phyloP scores from a whole-genome alignment of 2,113 vertebrate species.

The Nycticorax nycticorax region DNA sequence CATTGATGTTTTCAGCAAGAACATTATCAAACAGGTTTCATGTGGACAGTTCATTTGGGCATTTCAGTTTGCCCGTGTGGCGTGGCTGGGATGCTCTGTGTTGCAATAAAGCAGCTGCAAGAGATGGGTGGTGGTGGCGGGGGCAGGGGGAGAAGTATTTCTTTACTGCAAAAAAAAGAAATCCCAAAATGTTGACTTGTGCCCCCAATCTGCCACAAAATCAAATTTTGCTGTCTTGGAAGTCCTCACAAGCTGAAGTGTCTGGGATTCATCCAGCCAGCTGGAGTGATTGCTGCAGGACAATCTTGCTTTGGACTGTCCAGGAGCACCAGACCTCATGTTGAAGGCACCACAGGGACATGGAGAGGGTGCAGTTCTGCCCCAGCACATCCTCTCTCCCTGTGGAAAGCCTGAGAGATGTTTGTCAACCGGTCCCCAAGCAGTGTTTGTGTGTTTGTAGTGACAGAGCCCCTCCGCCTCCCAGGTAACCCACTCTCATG shows the following conservation, averaged over 20 bases:
- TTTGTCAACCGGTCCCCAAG: background rate
- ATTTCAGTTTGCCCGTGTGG: background rate
- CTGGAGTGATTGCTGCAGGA: background rate
- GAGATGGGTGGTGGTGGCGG: background rate
- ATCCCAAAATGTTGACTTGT: background rate
- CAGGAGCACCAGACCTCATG: background rate
- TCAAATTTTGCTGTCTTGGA: background rate
- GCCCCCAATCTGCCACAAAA: background rate
- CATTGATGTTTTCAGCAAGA: background rate
- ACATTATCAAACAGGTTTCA: conserved; percentile 1
- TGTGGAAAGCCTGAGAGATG: background rate
- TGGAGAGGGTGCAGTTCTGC: background rate
- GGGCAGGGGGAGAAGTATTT: background rate
- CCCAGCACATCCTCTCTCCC: background rate
- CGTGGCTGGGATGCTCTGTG: background rate
- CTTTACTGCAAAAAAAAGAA: background rate
- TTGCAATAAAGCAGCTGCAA: background rate
- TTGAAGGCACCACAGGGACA: background rate
- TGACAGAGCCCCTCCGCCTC: background rate
- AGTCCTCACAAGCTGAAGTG: background rate
- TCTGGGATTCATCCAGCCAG: background rate
- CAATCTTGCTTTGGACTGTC: background rate
- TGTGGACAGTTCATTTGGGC: background rate
- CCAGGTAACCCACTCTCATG: background rate
- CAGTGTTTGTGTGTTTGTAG: background rate